These are phyloP conservation scores for Protula sp. DNA, from an alignment of 2,888 invertebrate species.

Conservation along the genomic window DNA sequence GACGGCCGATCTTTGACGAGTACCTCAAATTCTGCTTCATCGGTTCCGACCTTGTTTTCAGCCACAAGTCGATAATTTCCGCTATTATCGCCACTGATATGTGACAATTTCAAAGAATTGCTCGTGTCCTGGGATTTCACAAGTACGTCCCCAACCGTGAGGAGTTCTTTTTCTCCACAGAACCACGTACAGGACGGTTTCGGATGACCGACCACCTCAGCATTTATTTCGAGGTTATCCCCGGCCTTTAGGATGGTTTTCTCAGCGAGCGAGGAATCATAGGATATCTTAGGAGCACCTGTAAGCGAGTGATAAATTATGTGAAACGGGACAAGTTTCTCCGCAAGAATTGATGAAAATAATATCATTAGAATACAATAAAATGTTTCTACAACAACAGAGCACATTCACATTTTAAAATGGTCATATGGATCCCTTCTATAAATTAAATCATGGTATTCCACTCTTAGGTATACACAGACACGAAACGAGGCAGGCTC, in stretches of 20 bases:
- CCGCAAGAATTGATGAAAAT: no score
- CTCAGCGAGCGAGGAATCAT: constrained; percentile 7
- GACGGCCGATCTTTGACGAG: constrained; percentile 58
- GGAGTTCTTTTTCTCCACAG: constrained; percentile 10
- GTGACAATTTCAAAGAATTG: constrained; percentile 29
- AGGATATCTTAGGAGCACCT: constrained; percentile 18
- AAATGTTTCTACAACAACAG: no score
- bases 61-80: constrained; percentile 81
- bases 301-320: no score
- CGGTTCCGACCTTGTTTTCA: constrained; percentile 73
- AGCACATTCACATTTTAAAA: no score
- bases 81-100: constrained; percentile 69
- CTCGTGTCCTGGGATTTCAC: constrained; percentile 12
- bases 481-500: no score
- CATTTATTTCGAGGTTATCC: constrained; percentile 37
- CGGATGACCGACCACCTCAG: constrained; percentile 47
- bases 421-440: no score
- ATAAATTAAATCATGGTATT: no score
- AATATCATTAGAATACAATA: no score
- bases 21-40: constrained; percentile 63
- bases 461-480: no score
- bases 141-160: neutral
- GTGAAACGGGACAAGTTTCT: no score
- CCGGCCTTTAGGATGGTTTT: constrained; percentile 31
- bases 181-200: constrained; percentile 44